Base-by-base conservation (phyloP, 92 coral and sea anemone genomes). In the Actinernus sp. region DNA sequence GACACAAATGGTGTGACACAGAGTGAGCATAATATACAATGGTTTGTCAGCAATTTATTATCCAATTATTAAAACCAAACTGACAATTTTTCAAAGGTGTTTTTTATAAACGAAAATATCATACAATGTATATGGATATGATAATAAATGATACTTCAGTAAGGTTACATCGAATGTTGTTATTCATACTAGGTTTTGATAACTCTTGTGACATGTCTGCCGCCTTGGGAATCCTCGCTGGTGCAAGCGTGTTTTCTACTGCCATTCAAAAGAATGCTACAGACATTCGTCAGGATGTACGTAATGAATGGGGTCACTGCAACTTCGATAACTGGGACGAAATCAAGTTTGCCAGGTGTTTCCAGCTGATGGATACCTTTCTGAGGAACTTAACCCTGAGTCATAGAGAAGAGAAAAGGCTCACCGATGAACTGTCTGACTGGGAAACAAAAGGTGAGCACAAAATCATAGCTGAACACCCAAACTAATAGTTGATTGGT, bases 251-350 rank as follows among this genome's bases (percentile, higher is more conserved):
- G 27, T 91, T 91, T 65, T 30, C 61, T 46, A 1, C 55, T 14
- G 44, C 53, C 24, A 50, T 83, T 52, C 84, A 78, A 49, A 54
- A 26, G 4, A 71, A 50, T 27, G 90, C 97, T 12, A 91, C 55
- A 54, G 83, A 71, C 9, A 87, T 91, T 21, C 76, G 90, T 26
- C 38, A 81, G 25, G 46, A 69, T 34, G 81, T 87, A 22, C 64
- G 97, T 53, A 87, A 90, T 77, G 84, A 81, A 39, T 90, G 97
- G 93, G 97, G 89, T 25, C 97, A 90, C 52, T 91, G 97, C 43
- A 88, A 91, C 79, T 92, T 88, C 54, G 67, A 36, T 26, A 55
- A 68, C 58, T 92, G 94, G 94, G 74, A 55, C 20, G 83, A 28
- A 5, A 33, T 45, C 3, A 65, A 87, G 25, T 87, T 81, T 27